A percentile compares a stretch with the other conserved stretches of the same genome.
Conservation (phyloP, 1,140 invertebrate genomes). For the Sipha flava region DNA sequence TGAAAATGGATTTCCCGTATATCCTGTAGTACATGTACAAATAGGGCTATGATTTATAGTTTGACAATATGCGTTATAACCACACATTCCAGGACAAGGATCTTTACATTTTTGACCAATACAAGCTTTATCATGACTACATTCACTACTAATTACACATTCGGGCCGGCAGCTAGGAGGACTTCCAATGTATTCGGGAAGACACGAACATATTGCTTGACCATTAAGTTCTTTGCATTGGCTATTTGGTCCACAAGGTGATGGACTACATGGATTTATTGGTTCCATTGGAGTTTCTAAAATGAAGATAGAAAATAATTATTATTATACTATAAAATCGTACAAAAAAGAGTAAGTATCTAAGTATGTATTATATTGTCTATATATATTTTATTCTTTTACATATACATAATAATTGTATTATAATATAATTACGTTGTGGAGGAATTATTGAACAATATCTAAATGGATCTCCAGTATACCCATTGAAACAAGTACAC, state of each 20-base stretch:
- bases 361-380: too few relatives aligned
- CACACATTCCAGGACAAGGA: slow-evolving; percentile 49
- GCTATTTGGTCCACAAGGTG: slow-evolving; percentile 50
- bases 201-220: slow-evolving; percentile 47
- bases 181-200: slow-evolving; percentile 44
- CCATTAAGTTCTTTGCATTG: slow-evolving; percentile 46
- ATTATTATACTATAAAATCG: not conserved
- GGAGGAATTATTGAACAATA: slow-evolving; percentile 51
- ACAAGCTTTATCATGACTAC: slow-evolving; percentile 45
- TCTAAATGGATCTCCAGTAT: slow-evolving; percentile 64
- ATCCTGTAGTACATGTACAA: slow-evolving; percentile 47
- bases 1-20: slow-evolving; percentile 50
- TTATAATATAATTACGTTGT: slow-evolving; percentile 22
- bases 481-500: slow-evolving; percentile 62
- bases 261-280: slow-evolving; percentile 47
- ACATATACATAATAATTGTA: too few relatives aligned
- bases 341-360: too few relatives aligned
- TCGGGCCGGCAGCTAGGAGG: slow-evolving; percentile 46
- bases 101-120: slow-evolving; percentile 47
- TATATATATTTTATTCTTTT: too few relatives aligned
- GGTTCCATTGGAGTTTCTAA: slow-evolving; percentile 37
- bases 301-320: not conserved
- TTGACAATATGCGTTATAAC: slow-evolving; percentile 44
- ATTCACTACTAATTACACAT: slow-evolving; percentile 48
- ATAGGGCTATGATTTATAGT: slow-evolving; percentile 46